phyloP scores from a whole-genome alignment of 1,140 invertebrate genomes.

The Zaprionus kolodkinae region DNA sequence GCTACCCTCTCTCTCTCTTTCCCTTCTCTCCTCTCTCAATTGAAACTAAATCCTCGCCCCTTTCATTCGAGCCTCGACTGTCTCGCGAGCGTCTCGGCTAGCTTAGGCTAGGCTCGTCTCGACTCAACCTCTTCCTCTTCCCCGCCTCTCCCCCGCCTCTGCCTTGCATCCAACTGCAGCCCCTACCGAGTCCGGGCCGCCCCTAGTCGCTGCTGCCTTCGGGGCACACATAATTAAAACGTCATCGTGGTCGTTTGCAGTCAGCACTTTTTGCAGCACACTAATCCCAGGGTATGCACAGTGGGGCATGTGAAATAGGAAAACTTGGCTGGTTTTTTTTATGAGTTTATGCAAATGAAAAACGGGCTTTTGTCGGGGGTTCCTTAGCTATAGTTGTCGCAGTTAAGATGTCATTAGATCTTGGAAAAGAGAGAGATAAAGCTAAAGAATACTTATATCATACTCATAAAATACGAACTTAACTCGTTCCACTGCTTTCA shows the following conservation, averaged over 20 bases:
- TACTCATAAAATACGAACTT: too few relatives aligned
- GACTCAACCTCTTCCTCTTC: background rate
- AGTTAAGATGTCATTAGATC: background rate
- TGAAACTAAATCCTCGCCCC: conserved; percentile 41
- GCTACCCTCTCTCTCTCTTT: too few relatives aligned
- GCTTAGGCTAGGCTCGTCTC: conserved; percentile 4
- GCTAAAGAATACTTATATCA: too few relatives aligned
- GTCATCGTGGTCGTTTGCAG: conserved; percentile 67
- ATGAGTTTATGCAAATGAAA: background rate
- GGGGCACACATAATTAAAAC: conserved; percentile 80
- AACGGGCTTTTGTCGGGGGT: background rate
- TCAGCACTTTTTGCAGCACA: conserved; percentile 65
- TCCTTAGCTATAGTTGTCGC: background rate
- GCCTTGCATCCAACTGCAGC: background rate
- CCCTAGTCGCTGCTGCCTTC: conserved; percentile 40
- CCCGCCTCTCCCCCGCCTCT: background rate
- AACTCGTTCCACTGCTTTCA: too few relatives aligned
- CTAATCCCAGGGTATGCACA: conserved; percentile 34
- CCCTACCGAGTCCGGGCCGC: conserved; percentile 27
- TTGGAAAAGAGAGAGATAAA: background rate
- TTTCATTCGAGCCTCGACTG: conserved; percentile 37
- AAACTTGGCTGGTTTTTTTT: background rate
- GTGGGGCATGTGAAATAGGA: background rate
- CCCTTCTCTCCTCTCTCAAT: conserved; percentile 16
- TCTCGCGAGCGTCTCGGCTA: conserved; percentile 73